Base-by-base conservation (phyloP, 2,797 vertebrate species). In the Decapterus maruadsi region DNA sequence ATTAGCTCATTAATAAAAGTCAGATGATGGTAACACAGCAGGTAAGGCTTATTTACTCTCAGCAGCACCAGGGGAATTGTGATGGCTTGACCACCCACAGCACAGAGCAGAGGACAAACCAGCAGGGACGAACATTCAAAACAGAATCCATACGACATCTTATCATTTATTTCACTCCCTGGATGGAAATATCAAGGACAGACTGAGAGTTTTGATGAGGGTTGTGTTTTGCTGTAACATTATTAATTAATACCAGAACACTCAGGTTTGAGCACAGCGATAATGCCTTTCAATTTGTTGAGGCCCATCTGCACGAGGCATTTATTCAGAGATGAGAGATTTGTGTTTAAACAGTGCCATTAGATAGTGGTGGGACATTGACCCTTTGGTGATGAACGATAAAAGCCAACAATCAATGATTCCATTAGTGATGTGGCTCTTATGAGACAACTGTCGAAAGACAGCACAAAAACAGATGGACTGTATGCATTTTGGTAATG, bases 1-100 rank as follows among this genome's bases (percentile, higher is more conserved):
- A 92, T 90, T 78, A 59, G 73, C 72, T 82, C 88, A 89, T 93
- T 90, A 89, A 87, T 90, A 89, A 85, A 92, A 84, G 85, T 88
- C 89, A 83, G 74, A 81, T 68, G 68, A 82, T 72, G 71, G 72
- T 9, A 8, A 79, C 59, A 62, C 61, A 83, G 76, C 54, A 77
- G 61, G 50, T 50, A 36, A 72, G 54, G 66, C 70, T 72, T 86
- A 80, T 89, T 91, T 87, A 81, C 82, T 86, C 53, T 79, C 31
- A n/a, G 56, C 22, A 46, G 59, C 57, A 73, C 68, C 56, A 61
- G n/a, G 86, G 74, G 79, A 65, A 61, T 59, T 72, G 46, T 45
- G 53, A 56, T n/a, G 31, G 62, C 58, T 60, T 73, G 29, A 78
- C 45, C 78, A 72, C 8, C 34, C 34, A 36, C 34, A 65, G 69